Base-by-base conservation (phyloP, 2,797 vertebrate genomes). In the Eptatretus atami region DNA sequence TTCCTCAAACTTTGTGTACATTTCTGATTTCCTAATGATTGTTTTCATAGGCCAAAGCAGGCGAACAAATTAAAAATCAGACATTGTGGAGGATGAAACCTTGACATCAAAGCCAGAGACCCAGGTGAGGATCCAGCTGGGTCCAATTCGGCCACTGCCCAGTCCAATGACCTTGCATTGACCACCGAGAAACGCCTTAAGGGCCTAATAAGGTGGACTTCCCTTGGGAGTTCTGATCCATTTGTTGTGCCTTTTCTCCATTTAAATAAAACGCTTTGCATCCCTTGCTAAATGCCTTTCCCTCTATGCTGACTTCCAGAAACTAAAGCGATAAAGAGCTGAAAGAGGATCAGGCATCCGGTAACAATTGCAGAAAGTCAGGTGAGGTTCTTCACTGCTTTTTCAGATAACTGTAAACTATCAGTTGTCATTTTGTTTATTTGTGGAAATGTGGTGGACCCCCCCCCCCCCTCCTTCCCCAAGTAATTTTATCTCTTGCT, bases 281-380 rank as follows among this genome's bases (percentile, higher is more conserved):
- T 44, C 31, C 31, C 31, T 44, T 44, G 31, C 31, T 44, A 44
- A 44, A 44, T 44, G 31, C 31, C 31, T 44, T 44, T 44, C 31
- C 31, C 4, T 44, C 63, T 12, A 67, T 12, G 67, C 13, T 53
- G 67, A 64, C 66, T 68, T 66, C 11, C 73, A 96, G 90, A 96
- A 96, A 74, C 74, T 96, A 94, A 84, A 73, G 86, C 88, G 63
- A 95, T 96, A 2, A 85, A 94, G 64, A 95, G 69, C 72, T 96
- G 68, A 96, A 86, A 70, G 87, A 92, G 64, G 82, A 84, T 67
- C 82, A 84, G 70, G 77, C 77, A 3, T 64, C 78, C 11, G 90
- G 87, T 11, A 90, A 70, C 76, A 77, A 55, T 72, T 96, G 25
- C 85, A 96, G 73, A 95, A 90, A 69, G 92, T 70, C 90, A 96